Conservation (phyloP, 2,797 vertebrate species). For the Emys orbicularis region DNA sequence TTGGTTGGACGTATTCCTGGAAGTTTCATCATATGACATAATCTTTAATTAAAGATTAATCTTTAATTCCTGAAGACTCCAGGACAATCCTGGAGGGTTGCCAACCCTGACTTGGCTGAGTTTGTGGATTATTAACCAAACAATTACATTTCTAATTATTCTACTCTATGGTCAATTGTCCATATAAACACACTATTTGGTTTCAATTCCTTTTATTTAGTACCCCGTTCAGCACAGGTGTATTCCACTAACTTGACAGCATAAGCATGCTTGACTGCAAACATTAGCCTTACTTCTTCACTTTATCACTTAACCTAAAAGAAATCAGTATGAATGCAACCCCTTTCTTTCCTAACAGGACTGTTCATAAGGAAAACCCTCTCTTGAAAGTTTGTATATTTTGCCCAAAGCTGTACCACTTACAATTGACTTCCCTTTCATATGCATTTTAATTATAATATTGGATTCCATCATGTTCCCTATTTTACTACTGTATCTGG, state of each 20-base stretch:
- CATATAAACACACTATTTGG: background rate
- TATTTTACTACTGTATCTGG: background rate
- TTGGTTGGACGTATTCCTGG: background rate
- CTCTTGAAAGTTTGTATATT: background rate
- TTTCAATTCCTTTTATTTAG: background rate
- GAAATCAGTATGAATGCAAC: background rate
- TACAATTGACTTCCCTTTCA: background rate
- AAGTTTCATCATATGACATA: background rate
- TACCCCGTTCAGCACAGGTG: background rate
- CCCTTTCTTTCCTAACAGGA: background rate
- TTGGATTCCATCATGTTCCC: background rate
- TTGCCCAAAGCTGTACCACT: background rate
- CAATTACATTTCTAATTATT: background rate
- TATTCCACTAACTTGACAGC: background rate
- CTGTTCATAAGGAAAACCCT: background rate
- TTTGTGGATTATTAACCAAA: background rate
- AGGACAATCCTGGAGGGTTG: background rate
- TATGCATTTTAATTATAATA: background rate
- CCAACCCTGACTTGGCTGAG: background rate
- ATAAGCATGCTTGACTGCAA: background rate
- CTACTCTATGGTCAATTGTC: background rate
- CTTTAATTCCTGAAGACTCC: background rate
- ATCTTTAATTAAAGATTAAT: background rate
- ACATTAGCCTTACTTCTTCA: background rate
- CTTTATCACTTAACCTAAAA: background rate